phyloP scores from a whole-genome alignment of 23 tunicate genomes.

The Oikopleura vanhoeffeni region DNA sequence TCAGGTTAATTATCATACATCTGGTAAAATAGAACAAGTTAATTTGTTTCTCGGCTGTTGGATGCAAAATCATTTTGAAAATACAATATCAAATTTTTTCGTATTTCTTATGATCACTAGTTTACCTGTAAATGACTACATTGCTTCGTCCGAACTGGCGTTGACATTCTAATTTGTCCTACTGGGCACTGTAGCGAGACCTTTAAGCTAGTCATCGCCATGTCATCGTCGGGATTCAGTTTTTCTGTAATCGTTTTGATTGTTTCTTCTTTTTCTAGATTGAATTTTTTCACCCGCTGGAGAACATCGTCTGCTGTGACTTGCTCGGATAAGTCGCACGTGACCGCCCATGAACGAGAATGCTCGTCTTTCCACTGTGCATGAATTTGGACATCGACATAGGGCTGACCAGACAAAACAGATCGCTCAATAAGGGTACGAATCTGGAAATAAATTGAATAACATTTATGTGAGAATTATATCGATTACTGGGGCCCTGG shows the following conservation, averaged over 20 bases:
- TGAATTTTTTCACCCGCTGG: background rate
- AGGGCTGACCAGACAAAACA: background rate
- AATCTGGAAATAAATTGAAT: background rate
- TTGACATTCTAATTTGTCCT: background rate
- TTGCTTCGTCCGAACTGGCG: background rate
- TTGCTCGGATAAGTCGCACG: background rate
- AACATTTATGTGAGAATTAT: no score
- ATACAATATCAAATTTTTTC: background rate
- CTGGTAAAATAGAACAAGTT: no score
- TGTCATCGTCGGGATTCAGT: slow-evolving; percentile 45
- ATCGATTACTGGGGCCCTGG: no score
- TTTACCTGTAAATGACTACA: background rate
- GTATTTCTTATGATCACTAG: background rate
- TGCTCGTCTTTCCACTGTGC: background rate
- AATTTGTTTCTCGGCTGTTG: background rate
- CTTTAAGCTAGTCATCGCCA: slow-evolving; percentile 42
- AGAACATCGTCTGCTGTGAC: background rate
- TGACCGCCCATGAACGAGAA: background rate
- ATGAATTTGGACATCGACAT: background rate
- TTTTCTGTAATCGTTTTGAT: slow-evolving; percentile 24
- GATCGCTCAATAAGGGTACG: background rate
- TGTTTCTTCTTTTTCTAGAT: background rate
- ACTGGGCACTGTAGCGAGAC: slow-evolving; percentile 74
- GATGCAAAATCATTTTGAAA: no score
- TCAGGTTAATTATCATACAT: no score